Conservation (phyloP, 2,797 vertebrate species). For the Platyrinchus mystaceus region DNA sequence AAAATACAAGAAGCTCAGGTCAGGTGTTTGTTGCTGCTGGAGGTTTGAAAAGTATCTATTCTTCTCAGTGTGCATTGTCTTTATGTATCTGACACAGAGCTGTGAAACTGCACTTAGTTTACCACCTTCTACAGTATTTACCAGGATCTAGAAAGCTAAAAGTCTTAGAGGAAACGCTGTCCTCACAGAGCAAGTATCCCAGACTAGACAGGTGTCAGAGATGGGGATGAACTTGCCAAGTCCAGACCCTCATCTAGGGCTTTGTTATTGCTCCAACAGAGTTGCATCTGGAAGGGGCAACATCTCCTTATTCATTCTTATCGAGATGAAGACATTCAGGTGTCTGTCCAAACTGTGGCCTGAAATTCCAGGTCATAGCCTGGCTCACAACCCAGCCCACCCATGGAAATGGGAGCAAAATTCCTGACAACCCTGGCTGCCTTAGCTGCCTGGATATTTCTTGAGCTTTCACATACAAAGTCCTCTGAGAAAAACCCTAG, state of each 20-base stretch:
- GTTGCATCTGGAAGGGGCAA: neutral
- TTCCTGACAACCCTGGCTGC: neutral
- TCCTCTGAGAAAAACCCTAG: neutral
- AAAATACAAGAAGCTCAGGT: neutral
- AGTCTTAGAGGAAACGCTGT: neutral
- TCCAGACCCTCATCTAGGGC: neutral
- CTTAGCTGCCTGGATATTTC: neutral
- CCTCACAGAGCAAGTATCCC: neutral
- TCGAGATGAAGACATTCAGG: neutral
- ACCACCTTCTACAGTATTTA: neutral
- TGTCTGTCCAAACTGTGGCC: neutral
- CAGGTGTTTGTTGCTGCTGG: neutral
- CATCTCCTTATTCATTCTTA: neutral
- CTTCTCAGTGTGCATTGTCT: neutral
- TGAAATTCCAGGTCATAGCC: neutral
- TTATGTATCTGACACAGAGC: neutral
- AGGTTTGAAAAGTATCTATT: neutral
- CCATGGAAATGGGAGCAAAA: neutral
- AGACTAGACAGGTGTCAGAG: neutral
- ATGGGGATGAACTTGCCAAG: neutral
- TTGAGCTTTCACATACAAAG: neutral
- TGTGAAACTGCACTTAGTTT: neutral
- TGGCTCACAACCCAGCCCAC: neutral
- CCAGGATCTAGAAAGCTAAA: neutral
- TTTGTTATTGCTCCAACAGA: rapidly evolving